Base-by-base conservation (phyloP, 2,888 invertebrate species). In the Torymus aiolomorphi region DNA sequence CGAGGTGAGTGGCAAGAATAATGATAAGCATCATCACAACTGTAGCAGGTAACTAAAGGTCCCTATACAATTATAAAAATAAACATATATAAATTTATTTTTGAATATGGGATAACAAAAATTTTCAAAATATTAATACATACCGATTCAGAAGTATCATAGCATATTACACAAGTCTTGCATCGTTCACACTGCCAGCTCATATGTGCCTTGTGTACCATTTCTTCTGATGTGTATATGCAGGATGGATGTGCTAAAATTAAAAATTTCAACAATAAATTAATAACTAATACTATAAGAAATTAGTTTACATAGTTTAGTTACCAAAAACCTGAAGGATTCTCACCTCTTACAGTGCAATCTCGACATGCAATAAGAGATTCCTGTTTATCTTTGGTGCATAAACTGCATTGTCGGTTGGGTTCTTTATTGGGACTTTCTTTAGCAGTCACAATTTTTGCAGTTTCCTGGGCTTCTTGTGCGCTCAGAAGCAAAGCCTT, bases 111-210 rank as follows among this genome's bases (percentile, higher is more conserved):
- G 42, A 54, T 3, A 51, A 52, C 12, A 18, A 63, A 70, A 61
- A 56, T 14, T 67, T 24, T n/a, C 18, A 4, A 18, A 70, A 51
- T 61, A 72, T 20, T 20, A 10, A 18, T 84, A 93, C 94, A 93
- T 92, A 95, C 93, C 88, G 94, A 93, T 91, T 95, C 94, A 85
- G 94, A 93, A 11, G 95, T 94, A 91, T 96, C 96, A 85, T 93
- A 94, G 87, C 97, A 97, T 59, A 96, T 92, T 65, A 94, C 93
- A 90, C 98, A 98, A 13, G 94, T 95, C 90, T 97, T 97, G 87
- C 97, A 98, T 87, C 96, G 95, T 72, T 96, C 95, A 88, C 98
- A 98, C 86, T 96, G 97, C 96, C 96, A 98, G 51, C 94, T 94
- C 83, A 93, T 93, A 83, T 94, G 94, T 83, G 93, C 92, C 87